Percentiles rank a stretch among this genome's conserved stretches.
These are phyloP conservation scores for Cossypha niveicapilla DNA, from an alignment of 2,797 vertebrate species.

Conservation along the genomic window DNA sequence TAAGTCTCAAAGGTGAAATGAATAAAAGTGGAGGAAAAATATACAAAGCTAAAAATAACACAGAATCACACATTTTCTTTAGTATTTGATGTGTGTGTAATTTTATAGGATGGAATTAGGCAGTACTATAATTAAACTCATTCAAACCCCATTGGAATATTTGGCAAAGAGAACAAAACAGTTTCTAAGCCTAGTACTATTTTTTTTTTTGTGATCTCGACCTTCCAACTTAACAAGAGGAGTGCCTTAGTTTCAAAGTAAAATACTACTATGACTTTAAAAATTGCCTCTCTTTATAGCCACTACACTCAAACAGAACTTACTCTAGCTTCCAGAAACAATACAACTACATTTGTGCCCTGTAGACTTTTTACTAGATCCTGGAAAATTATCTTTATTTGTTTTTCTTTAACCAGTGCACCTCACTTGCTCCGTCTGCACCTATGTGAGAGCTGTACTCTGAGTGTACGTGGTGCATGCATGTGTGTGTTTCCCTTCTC, in stretches of 20 bases:
- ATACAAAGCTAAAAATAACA: constrained; percentile 54
- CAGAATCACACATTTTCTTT: constrained; percentile 37
- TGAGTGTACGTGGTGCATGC: background rate
- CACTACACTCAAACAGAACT: background rate
- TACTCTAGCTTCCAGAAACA: background rate
- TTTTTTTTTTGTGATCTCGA: background rate
- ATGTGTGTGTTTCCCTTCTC: constrained; percentile 13
- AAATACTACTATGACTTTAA: background rate
- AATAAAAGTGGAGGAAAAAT: constrained; percentile 53
- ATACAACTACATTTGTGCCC: background rate
- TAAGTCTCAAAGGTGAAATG: constrained; percentile 58
- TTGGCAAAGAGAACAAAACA: background rate
- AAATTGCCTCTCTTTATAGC: background rate
- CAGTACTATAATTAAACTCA: constrained; percentile 8
- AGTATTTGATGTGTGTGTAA: background rate
- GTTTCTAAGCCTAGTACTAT: background rate
- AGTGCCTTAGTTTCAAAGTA: background rate
- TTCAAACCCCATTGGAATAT: background rate
- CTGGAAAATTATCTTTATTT: background rate
- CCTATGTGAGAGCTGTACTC: background rate
- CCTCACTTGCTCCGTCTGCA: background rate
- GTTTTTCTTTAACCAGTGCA: background rate
- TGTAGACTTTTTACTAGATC: background rate
- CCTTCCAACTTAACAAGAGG: background rate
- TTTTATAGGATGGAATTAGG: constrained; percentile 51